phyloP scores from a whole-genome alignment of 2,888 invertebrate genomes.

The Cataglyphis livida region DNA sequence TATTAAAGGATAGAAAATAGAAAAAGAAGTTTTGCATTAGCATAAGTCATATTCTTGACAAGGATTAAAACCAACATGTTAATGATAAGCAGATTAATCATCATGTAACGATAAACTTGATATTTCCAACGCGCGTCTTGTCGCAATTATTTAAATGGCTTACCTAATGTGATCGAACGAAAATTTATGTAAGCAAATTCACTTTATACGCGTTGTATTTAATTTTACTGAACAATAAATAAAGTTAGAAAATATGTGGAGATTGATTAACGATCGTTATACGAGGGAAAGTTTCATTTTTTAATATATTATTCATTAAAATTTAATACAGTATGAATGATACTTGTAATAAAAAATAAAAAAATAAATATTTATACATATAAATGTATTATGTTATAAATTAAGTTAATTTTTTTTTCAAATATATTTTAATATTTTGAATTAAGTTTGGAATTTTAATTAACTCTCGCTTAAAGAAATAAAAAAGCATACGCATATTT shows the following conservation, averaged over 20 bases:
- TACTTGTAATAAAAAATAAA: neutral
- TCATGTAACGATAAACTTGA: conserved; percentile 33
- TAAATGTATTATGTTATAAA: neutral
- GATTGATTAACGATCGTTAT: neutral
- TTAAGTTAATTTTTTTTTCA: neutral
- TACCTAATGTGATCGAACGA: conserved; percentile 26
- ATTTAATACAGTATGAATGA: neutral
- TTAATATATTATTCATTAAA: conserved; percentile 6
- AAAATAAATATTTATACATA: neutral
- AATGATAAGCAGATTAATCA: conserved; percentile 30
- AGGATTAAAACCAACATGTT: conserved; percentile 3
- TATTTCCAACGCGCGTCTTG: conserved; percentile 17
- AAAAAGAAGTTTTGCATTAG: conserved; percentile 1
- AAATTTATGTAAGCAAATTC: neutral
- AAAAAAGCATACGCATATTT: neutral
- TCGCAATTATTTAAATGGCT: conserved; percentile 49
- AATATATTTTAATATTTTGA: neutral
- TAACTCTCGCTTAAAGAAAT: neutral
- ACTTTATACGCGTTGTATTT: neutral
- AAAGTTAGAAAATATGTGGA: neutral
- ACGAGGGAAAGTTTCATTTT: neutral
- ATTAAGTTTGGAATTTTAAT: neutral
- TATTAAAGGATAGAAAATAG: neutral
- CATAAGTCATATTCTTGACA: conserved; percentile 1
- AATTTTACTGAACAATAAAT: conserved; percentile 38